A percentile compares a stretch with the other conserved stretches of the same genome.
Conservation (phyloP, 2,113 vertebrate species). For the Myocastor coypus region DNA sequence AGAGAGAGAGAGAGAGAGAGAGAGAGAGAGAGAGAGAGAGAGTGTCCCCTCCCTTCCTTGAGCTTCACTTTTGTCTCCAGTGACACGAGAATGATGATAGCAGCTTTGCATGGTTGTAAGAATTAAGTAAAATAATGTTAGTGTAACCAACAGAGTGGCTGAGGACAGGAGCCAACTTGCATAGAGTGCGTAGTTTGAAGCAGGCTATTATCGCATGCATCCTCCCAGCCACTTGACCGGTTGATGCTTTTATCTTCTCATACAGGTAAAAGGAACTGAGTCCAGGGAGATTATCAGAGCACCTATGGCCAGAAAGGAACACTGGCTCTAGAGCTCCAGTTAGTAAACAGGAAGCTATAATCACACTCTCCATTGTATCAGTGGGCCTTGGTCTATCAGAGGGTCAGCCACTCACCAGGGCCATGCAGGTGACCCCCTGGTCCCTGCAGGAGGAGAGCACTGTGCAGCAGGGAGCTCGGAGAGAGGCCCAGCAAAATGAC, state of each 20-base stretch:
- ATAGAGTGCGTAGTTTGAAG: neutral
- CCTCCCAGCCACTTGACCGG: neutral
- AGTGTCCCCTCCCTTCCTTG: neutral
- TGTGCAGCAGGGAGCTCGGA: neutral
- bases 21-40: no score
- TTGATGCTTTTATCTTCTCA: neutral
- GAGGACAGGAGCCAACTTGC: neutral
- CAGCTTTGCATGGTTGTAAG: neutral
- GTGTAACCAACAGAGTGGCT: neutral
- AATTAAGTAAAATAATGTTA: neutral
- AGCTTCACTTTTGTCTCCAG: neutral
- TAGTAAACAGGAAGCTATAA: neutral
- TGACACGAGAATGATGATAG: neutral
- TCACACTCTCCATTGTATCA: neutral
- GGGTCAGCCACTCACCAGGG: neutral
- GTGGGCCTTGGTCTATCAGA: neutral
- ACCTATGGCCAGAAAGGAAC: neutral
- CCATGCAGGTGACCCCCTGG: neutral
- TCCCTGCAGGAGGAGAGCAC: neutral
- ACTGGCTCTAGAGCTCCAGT: neutral
- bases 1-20: no score
- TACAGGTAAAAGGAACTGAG: slow-evolving; percentile 8
- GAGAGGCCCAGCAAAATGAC: slow-evolving; percentile 5
- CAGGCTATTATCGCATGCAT: neutral
- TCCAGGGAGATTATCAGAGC: neutral